Percentiles rank a stretch among this genome's conserved stretches.
Conservation (phyloP, 1,140 invertebrate genomes). For the Drosophila oshimai region DNA sequence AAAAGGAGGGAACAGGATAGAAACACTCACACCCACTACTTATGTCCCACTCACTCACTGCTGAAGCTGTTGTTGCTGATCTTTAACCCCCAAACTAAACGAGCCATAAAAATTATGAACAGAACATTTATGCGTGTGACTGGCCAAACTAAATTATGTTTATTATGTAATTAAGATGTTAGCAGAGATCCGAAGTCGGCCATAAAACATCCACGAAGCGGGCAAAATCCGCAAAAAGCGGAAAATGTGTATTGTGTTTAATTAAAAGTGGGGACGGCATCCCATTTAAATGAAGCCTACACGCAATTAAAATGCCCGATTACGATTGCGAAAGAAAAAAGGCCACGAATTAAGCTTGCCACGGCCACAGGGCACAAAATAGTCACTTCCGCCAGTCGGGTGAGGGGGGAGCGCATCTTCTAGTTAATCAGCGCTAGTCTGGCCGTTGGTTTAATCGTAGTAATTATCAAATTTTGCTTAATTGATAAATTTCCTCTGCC, state of each 20-base stretch:
- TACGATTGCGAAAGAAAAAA: slow-evolving; percentile 34
- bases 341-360: slow-evolving; percentile 57
- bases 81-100: slow-evolving; percentile 64
- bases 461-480: slow-evolving; percentile 75
- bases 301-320: slow-evolving; percentile 74
- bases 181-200: slow-evolving; percentile 63
- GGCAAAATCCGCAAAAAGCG: slow-evolving; percentile 73
- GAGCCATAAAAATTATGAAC: slow-evolving; percentile 73
- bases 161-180: slow-evolving; percentile 81
- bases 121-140: slow-evolving; percentile 43
- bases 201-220: slow-evolving; percentile 41
- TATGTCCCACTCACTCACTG: neutral
- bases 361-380: slow-evolving; percentile 55
- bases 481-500: slow-evolving; percentile 48
- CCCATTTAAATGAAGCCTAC: slow-evolving; percentile 70
- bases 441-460: slow-evolving; percentile 31
- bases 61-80: slow-evolving; percentile 28
- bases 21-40: neutral
- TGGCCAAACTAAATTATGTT: slow-evolving; percentile 73
- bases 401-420: neutral
- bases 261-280: slow-evolving; percentile 56
- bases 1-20: neutral
- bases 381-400: slow-evolving; percentile 61
- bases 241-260: slow-evolving; percentile 77
- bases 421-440: slow-evolving; percentile 38